phyloP scores from a whole-genome alignment of 2,888 invertebrate genomes.

The Sarcophaga subvicina region DNA sequence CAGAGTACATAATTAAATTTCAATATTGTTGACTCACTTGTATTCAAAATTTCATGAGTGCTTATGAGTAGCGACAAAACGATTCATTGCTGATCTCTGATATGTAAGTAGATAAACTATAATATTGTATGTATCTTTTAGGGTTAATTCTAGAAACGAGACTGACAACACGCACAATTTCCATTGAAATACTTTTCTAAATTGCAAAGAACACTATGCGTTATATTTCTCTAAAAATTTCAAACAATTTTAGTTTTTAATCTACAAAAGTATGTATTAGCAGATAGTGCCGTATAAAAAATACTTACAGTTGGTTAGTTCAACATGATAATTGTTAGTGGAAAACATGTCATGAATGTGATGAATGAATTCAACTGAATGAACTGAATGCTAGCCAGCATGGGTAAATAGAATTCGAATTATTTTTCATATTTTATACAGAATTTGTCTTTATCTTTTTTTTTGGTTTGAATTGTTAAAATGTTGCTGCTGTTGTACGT shows the following conservation, averaged over 20 bases:
- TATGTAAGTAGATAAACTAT: no score
- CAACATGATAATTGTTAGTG: background rate
- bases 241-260: background rate
- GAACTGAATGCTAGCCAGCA: background rate
- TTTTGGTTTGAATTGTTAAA: background rate
- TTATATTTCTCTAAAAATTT: background rate
- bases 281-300: no score
- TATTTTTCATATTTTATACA: conserved; percentile 4
- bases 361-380: background rate
- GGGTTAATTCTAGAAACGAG: background rate
- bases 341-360: conserved; percentile 1
- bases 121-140: no score
- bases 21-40: no score
- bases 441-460: background rate
- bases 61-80: no score
- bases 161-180: conserved; percentile 1
- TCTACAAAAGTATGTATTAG: no score
- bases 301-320: no score
- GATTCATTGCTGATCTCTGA: no score
- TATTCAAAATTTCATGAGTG: no score
- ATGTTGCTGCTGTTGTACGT: background rate
- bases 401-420: conserved; percentile 14
- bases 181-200: conserved; percentile 1
- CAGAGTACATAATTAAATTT: no score
- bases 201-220: background rate